Base-by-base conservation (phyloP, 2,888 invertebrate genomes). In the Chironomus riparius region DNA sequence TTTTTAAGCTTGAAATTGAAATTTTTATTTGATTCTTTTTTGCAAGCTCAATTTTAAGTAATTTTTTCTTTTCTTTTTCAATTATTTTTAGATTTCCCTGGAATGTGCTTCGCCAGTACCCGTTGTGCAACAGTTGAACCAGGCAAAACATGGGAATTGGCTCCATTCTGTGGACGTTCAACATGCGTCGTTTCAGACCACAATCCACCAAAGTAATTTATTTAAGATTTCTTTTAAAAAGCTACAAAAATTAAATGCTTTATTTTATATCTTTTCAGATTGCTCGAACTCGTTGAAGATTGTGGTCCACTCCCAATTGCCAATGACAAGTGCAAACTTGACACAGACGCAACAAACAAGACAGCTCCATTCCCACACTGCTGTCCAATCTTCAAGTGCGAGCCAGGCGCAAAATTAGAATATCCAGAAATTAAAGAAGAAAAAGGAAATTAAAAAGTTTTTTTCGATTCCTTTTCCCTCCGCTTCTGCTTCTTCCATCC, bases 151-250 rank as follows among this genome's bases (percentile, higher is more conserved):
- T 95, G 95, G 95, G 94, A 94, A 76, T 84, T 95, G 80, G 87
- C 91, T 2, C 95, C 95, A 4, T 95, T 95, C 90, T 95, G 95
- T 81, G 95, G 95, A n/a, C 90, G 92, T 79, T 93, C 93, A 80
- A 93, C 93, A 76, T 95, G 95, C 85, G 92, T 94, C 3, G 87
- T 90, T 79, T 90, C 91, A 79, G 92, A 93, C 78, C 92, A 93
- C 82, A 86, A 87, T 78, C 89, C 91, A 47, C 89, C 90, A 50
- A 84, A 83, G 84, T 84, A 81, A 77, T 50, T 74, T 73, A 15
- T 50, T 65, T 38, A 65, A 47, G 38, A 15, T 38, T n/a, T 18
- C n/a, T 47, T 75, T 47, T 50, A 69, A 28, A 18, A 69, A 62
- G 47, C 21, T 21, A 22, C 13, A n/a, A 38, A 28, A 13, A 56